Conservation (phyloP, 64 coral and sea anemone species). For the Porites lutea region DNA sequence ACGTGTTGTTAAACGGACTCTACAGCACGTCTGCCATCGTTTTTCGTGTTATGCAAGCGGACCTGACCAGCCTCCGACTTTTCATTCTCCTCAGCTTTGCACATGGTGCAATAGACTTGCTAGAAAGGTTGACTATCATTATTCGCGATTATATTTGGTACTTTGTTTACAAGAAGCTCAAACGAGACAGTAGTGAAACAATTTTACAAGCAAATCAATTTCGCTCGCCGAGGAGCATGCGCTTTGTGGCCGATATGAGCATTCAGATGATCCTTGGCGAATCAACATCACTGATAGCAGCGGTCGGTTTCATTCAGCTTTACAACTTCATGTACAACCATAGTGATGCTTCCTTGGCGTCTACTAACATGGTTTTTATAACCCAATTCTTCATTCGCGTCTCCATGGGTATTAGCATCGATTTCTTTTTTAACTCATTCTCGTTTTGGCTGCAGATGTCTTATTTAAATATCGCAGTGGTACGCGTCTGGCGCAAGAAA, state of each 20-base stretch:
- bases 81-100: conserved; percentile 64
- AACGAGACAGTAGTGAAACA: background rate
- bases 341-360: background rate
- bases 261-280: conserved; percentile 87
- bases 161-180: conserved; percentile 54
- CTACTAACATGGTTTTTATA: background rate
- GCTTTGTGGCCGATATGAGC: conserved; percentile 77
- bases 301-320: conserved; percentile 67
- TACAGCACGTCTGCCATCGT: conserved; percentile 68
- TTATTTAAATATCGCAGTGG: conserved; percentile 62
- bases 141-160: conserved; percentile 85
- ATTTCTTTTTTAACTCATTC: conserved; percentile 66
- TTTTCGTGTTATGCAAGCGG: conserved; percentile 81
- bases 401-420: conserved; percentile 24
- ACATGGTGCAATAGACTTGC: conserved; percentile 63
- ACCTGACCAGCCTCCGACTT: conserved; percentile 47
- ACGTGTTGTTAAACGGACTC: conserved; percentile 61
- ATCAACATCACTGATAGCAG: conserved; percentile 65
- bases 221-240: conserved; percentile 75
- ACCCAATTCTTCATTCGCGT: conserved; percentile 45
- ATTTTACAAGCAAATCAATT: conserved; percentile 21
- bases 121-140: conserved; percentile 76
- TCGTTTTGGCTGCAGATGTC: conserved; percentile 68
- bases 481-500: conserved; percentile 71
- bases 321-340: conserved; percentile 70